A percentile compares a stretch with the other conserved stretches of the same genome.
phyloP scores from a whole-genome alignment of 1,140 invertebrate species.

The Sarcophaga peregrina region DNA sequence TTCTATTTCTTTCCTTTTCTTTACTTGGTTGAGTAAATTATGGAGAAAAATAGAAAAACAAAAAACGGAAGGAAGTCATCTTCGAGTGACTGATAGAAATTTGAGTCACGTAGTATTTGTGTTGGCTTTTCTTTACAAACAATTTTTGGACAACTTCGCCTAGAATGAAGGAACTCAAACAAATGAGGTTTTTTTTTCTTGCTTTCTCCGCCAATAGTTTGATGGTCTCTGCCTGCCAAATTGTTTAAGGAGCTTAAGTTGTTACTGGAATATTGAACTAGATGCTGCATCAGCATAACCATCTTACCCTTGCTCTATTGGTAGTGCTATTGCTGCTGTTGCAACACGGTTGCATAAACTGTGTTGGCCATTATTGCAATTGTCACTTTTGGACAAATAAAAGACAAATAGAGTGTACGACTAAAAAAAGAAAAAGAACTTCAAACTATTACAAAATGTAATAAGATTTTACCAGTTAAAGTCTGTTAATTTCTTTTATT shows the following conservation, averaged over 20 bases:
- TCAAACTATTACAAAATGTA: no score
- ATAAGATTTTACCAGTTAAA: no score
- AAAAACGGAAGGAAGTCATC: not conserved
- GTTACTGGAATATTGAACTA: not conserved
- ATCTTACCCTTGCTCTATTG: not conserved
- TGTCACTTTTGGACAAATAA: slow-evolving; percentile 36
- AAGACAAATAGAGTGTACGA: not conserved
- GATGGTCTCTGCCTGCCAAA: no score
- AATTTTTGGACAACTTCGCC: not conserved
- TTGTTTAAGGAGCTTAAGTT: not conserved
- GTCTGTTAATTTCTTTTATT: not conserved
- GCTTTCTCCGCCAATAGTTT: not conserved
- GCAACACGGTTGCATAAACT: not conserved
- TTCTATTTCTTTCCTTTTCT: not conserved
- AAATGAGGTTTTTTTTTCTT: no score
- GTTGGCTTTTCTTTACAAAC: slow-evolving; percentile 18
- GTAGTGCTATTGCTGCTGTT: no score
- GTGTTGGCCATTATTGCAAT: slow-evolving; percentile 6
- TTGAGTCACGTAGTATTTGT: slow-evolving; percentile 5
- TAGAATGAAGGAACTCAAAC: not conserved
- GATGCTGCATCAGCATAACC: not conserved
- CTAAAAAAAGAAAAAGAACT: no score
- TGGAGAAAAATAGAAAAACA: not conserved
- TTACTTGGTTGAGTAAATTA: not conserved
- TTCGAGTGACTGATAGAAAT: not conserved